Conservation (phyloP, 1,140 invertebrate species). For the Caenorhabditis tropicalis region DNA sequence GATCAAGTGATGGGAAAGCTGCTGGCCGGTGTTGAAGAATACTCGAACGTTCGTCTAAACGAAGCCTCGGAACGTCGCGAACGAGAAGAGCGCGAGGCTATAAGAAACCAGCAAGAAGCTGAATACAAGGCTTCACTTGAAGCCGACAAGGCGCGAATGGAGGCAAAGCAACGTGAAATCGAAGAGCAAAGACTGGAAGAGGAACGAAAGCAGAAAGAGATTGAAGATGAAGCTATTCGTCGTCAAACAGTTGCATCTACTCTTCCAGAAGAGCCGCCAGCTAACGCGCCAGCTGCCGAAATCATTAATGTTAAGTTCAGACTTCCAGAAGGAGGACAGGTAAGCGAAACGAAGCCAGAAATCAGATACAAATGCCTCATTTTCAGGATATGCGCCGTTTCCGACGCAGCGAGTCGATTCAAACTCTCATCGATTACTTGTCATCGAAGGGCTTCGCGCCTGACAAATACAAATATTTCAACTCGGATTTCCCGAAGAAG, state of each 20-base stretch:
- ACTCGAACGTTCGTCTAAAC: slow-evolving; percentile 4
- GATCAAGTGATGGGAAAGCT: slow-evolving; percentile 45
- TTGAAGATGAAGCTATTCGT: slow-evolving; percentile 14
- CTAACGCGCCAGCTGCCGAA: not conserved
- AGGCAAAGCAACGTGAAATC: slow-evolving; percentile 41
- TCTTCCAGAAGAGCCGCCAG: slow-evolving; percentile 44
- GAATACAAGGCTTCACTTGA: slow-evolving; percentile 27
- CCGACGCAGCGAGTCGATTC: slow-evolving; percentile 14
- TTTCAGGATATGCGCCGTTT: slow-evolving; percentile 52
- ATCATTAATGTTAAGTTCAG: slow-evolving; percentile 46
- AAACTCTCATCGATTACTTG: slow-evolving; percentile 21
- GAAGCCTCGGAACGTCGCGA: slow-evolving; percentile 9
- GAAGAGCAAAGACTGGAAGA: slow-evolving; percentile 38
- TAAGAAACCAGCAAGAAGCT: slow-evolving; percentile 29
- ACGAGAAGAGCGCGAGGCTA: slow-evolving; percentile 43
- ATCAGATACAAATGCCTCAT: too few species aligned
- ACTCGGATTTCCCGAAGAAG: slow-evolving; percentile 53
- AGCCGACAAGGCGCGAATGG: slow-evolving; percentile 29
- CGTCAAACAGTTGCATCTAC: slow-evolving; percentile 2
- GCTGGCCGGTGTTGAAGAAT: slow-evolving; percentile 16
- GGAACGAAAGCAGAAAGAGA: not conserved
- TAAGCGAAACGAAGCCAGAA: not conserved
- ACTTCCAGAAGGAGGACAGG: slow-evolving; percentile 45
- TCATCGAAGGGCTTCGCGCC: slow-evolving; percentile 45
- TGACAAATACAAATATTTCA: slow-evolving; percentile 46